Evolutionary conservation across 2,888 invertebrate species (phyloP), one percentile per base, ranked within the genome.

Genomic region (Acleris sparsana): DNA sequence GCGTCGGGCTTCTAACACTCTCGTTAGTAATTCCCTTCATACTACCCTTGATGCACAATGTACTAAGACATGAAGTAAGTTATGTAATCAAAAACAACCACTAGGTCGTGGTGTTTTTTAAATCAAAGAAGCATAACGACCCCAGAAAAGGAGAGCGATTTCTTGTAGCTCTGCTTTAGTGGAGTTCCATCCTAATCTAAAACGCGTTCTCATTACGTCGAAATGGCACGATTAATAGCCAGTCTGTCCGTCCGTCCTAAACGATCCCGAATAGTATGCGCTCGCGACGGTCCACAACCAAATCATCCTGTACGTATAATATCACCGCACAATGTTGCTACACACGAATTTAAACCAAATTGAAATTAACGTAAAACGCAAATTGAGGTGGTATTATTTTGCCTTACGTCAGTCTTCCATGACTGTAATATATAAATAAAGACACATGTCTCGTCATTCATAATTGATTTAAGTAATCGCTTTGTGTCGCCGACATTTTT

Each of bases 201-300:
- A 60, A 56, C 48, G 46, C 53, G 56, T 13, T 60, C 70, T 71
- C 70, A 71, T 71, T 71, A 71, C 66, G 68, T 57, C 62, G 56
- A 67, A 63, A 69, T 67, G 68, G 70, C 66, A 56, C 70, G 68
- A 71, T 71, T 71, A 70, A 59, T 66, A 57, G 48, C 62, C 52
- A 60, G 61, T 64, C 64, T 59, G 66, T 65, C 63, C 56, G 58
- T 53, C 63, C 66, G 62, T 58, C 59, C 56, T 67, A 69, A 69
- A 67, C 64, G 67, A 64, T 62, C 58, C 53, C 53, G 62, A 39
- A 53, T 51, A 56, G 62, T 62, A 43, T 51, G 52, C 56, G 61
- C 46, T 25, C 51, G 33, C 57, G 59, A 51, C 62, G n/a, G 53
- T 44, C 17, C 46, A 62, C 33, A 48, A 53, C 25, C 17, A 18